These are phyloP conservation scores for Drosophila nebulosa DNA, from an alignment of 1,140 invertebrate species.

Conservation along the genomic window DNA sequence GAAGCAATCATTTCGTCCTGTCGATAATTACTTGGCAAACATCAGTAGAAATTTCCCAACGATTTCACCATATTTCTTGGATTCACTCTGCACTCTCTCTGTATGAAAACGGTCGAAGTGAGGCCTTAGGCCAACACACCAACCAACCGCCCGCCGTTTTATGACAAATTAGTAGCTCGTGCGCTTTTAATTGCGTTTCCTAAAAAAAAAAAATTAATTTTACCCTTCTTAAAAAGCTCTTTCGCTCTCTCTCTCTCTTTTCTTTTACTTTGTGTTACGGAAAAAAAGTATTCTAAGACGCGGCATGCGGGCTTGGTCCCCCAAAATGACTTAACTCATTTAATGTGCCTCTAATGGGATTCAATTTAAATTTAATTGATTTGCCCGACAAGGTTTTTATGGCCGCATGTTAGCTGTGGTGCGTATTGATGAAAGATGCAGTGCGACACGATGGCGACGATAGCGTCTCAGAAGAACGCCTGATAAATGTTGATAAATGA, in stretches of 20 bases:
- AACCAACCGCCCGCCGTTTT: constrained; percentile 43
- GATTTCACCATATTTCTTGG: constrained; percentile 19
- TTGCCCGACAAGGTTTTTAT: constrained; percentile 71
- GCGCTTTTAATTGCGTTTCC: constrained; percentile 74
- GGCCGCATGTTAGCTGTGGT: constrained; percentile 46
- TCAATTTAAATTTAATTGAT: constrained; percentile 80
- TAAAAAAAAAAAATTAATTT: constrained; percentile 77
- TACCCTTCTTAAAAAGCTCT: constrained; percentile 71
- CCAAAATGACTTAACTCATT: constrained; percentile 76
- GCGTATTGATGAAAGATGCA: constrained; percentile 77
- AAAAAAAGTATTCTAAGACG: constrained; percentile 48
- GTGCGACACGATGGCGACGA: constrained; percentile 12
- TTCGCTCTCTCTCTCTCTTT: no score
- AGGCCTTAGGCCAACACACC: not conserved
- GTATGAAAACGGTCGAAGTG: no score
- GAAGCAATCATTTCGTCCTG: constrained; percentile 24
- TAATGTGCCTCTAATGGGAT: constrained; percentile 77
- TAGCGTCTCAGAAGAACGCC: constrained; percentile 47
- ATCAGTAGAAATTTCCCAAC: constrained; percentile 68
- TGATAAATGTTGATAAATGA: constrained; percentile 74
- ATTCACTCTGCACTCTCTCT: not conserved
- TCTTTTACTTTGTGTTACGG: constrained; percentile 19
- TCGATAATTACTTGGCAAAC: constrained; percentile 73
- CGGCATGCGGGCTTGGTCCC: constrained; percentile 22
- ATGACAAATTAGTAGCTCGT: constrained; percentile 77